Evolutionary conservation across 2,888 invertebrate genomes (phyloP).

Genomic region (Stratiomys singularior): DNA sequence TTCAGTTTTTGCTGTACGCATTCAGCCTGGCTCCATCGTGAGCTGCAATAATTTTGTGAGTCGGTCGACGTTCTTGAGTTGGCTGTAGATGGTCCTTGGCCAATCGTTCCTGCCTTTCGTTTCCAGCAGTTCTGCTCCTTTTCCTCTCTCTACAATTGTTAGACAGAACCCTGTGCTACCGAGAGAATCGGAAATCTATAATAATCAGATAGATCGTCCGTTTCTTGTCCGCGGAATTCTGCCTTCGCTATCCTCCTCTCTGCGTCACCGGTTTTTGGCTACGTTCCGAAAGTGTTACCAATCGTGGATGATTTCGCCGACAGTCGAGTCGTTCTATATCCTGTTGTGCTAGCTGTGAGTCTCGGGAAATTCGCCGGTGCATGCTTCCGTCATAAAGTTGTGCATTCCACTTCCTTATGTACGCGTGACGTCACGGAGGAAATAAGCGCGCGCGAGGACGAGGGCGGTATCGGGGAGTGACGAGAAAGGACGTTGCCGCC

Average conservation of each 20-base stretch:
- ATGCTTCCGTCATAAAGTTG: conserved; percentile 17
- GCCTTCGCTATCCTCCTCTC: not conserved
- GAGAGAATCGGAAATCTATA: not conserved
- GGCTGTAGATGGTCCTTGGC: not conserved
- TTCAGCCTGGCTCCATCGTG: conserved; percentile 41
- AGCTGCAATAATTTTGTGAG: conserved; percentile 44
- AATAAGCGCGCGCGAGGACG: conserved; percentile 21
- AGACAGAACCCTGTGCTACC: too few relatives aligned
- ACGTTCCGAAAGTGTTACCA: not conserved
- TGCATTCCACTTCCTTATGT: conserved; percentile 19
- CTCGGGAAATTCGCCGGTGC: conserved; percentile 33
- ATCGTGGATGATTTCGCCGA: not conserved
- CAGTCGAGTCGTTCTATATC: not conserved
- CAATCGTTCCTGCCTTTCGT: not conserved
- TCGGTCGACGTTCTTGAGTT: conserved; percentile 43
- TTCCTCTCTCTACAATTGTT: too few relatives aligned
- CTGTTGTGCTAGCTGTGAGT: not conserved
- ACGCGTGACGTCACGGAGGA: conserved; percentile 33
- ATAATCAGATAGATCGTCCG: not conserved
- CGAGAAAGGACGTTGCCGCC: conserved; percentile 14
- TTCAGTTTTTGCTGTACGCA: conserved; percentile 49
- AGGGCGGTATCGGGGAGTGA: not conserved
- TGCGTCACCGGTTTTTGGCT: conserved; percentile 3
- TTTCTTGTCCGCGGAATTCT: not conserved
- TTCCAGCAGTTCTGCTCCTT: not conserved